These are phyloP conservation scores for Malurus elegans DNA, from an alignment of 2,113 vertebrate species.

Conservation along the genomic window DNA sequence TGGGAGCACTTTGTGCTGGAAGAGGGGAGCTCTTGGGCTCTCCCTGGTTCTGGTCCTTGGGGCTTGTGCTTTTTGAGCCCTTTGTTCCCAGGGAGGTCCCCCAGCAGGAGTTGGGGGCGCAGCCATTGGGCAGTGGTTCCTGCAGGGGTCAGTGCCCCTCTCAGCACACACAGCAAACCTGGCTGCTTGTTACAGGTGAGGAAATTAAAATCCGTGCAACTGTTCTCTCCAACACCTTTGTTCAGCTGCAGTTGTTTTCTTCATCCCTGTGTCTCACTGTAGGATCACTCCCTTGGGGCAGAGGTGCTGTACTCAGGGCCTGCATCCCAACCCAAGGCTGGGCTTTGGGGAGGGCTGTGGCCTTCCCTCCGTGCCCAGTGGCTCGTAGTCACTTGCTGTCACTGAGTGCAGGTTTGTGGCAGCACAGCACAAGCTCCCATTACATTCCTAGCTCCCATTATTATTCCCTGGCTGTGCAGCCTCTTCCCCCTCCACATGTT, in stretches of 20 bases:
- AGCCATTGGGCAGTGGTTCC: background rate
- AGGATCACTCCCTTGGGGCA: rapidly evolving
- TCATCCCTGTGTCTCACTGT: rapidly evolving
- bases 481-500: background rate
- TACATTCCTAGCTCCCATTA: background rate
- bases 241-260: background rate
- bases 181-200: background rate
- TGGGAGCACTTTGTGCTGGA: background rate
- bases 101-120: background rate
- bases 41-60: rapidly evolving
- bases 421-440: background rate
- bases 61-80: background rate
- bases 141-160: background rate
- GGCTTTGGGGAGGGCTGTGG: background rate
- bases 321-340: rapidly evolving
- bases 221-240: rapidly evolving
- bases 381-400: background rate
- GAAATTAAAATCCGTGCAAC: rapidly evolving
- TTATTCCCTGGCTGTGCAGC: background rate
- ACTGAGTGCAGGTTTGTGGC: background rate
- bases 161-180: background rate
- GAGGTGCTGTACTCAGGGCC: background rate
- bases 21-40: background rate
- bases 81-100: background rate
- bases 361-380: rapidly evolving